Evolutionary conservation across 2,797 vertebrate species (phyloP).

Genomic region (Heliangelus exortis): DNA sequence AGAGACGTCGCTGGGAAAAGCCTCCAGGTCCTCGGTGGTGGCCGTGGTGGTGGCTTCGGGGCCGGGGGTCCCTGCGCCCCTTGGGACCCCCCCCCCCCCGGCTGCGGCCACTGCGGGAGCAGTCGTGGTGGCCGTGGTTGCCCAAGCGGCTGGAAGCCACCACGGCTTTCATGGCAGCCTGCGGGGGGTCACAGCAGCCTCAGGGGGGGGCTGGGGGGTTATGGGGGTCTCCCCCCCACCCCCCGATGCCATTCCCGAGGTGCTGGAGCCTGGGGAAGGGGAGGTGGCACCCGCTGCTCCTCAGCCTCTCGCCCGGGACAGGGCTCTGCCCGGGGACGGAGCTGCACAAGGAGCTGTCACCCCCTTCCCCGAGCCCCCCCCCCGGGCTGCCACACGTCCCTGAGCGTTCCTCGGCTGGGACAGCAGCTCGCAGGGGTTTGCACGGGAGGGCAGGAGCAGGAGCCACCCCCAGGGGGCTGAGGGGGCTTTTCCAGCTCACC

Average conservation of each 20-base stretch:
- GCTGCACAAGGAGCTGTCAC: background rate
- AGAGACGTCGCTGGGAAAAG: background rate
- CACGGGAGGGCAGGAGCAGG: rapidly evolving
- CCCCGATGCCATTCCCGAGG: rapidly evolving
- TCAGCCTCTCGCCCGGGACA: background rate
- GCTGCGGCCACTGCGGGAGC: constrained; percentile 65
- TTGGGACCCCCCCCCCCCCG: background rate
- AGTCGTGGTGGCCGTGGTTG: constrained; percentile 80
- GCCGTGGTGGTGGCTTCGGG: background rate
- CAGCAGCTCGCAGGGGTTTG: background rate
- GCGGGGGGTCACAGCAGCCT: background rate
- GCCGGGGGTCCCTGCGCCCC: rapidly evolving
- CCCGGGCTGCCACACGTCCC: rapidly evolving
- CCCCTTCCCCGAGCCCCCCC: background rate
- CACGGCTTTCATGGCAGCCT: constrained; percentile 92
- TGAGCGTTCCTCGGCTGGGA: background rate
- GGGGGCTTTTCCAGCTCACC: constrained; percentile 53
- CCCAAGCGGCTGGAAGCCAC: constrained; percentile 88
- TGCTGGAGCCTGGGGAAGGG: rapidly evolving
- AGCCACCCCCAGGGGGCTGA: rapidly evolving
- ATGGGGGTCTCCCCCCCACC: rapidly evolving
- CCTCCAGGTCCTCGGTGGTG: rapidly evolving
- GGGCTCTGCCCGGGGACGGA: background rate
- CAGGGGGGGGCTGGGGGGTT: rapidly evolving
- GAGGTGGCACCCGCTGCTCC: rapidly evolving